phyloP scores from a whole-genome alignment of 2,888 invertebrate genomes.

The Villa cingulata region DNA sequence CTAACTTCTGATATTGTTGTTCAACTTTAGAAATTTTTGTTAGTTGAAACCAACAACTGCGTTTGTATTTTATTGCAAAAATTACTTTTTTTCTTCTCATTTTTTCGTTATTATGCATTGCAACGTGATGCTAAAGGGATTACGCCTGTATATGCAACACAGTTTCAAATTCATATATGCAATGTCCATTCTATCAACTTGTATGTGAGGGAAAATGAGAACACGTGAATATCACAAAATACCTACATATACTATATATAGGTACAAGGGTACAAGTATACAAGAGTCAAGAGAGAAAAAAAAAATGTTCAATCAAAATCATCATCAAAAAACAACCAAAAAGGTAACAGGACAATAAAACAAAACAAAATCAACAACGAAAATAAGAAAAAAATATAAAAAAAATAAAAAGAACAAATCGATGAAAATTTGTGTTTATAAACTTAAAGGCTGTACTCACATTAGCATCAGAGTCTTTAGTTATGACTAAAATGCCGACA shows the following conservation, averaged over 20 bases:
- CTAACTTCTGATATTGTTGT: constrained; percentile 8
- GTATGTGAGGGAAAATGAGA: no score
- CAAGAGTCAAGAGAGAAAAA: neutral
- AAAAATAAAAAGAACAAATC: neutral
- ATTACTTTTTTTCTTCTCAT: no score
- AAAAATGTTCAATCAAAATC: neutral
- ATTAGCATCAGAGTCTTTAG: constrained; percentile 34
- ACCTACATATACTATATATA: no score
- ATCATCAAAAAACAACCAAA: neutral
- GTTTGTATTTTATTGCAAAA: no score
- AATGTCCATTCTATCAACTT: no score
- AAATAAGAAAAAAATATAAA: no score
- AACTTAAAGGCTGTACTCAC: constrained; percentile 38
- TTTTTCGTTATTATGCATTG: no score
- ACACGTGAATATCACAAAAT: no score
- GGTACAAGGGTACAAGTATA: no score
- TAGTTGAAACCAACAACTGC: no score
- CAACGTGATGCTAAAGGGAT: constrained; percentile 4
- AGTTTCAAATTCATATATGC: no score
- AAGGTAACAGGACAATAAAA: constrained; percentile 6
- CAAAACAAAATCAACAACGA: neutral
- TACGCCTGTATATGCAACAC: neutral
- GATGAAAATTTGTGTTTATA: constrained; percentile 27
- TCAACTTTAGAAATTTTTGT: no score
- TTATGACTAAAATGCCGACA: constrained; percentile 30